Conservation (phyloP, 2,888 invertebrate genomes). For the Ormyrus thymus region DNA sequence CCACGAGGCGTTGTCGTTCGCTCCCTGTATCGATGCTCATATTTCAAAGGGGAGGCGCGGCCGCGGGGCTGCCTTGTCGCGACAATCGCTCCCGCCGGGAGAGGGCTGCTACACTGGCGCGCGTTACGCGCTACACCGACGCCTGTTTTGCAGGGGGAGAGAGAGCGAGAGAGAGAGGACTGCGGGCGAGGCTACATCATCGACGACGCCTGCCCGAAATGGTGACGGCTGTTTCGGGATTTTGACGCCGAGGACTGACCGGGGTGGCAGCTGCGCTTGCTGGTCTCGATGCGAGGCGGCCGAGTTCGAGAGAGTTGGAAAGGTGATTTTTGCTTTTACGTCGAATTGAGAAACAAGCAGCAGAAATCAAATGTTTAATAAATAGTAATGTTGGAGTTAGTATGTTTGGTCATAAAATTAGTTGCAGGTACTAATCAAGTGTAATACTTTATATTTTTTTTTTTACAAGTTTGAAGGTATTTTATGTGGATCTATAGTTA, state of each 20-base stretch:
- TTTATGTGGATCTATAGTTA: slow-evolving; percentile 77
- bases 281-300: too few species aligned
- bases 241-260: too few species aligned
- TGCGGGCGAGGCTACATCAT: too few species aligned
- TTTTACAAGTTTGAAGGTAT: slow-evolving; percentile 76
- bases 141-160: too few species aligned
- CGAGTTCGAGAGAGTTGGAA: too few species aligned
- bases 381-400: slow-evolving; percentile 83
- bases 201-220: too few species aligned
- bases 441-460: slow-evolving; percentile 28
- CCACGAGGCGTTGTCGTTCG: background rate
- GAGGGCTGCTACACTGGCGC: background rate
- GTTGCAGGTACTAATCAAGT: slow-evolving; percentile 9
- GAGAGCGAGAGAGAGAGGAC: too few species aligned
- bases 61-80: too few species aligned
- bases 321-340: too few species aligned
- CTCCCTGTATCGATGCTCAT: slow-evolving; percentile 26
- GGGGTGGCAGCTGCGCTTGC: too few species aligned
- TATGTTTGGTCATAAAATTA: slow-evolving; percentile 30
- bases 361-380: slow-evolving; percentile 81
- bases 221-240: too few species aligned
- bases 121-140: too few species aligned
- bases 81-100: background rate
- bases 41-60: slow-evolving; percentile 20
- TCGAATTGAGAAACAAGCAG: slow-evolving; percentile 72